A percentile compares a stretch with the other conserved stretches of the same genome.
phyloP scores from a whole-genome alignment of 2,113 vertebrate genomes.

The Tychaedon coryphoeus region DNA sequence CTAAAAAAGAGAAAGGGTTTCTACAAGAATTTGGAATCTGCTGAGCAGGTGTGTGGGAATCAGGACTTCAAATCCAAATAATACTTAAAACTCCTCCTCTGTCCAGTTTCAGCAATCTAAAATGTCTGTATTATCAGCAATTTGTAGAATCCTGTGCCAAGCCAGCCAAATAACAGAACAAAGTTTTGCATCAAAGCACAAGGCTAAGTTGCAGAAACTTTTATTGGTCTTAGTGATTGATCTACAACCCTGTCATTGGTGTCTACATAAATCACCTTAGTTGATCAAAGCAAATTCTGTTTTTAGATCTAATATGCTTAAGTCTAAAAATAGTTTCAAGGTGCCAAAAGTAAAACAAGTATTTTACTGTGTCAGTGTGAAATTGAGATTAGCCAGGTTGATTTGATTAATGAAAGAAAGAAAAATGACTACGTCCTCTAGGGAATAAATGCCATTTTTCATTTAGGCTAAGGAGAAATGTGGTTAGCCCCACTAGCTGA shows the following conservation, averaged over 20 bases:
- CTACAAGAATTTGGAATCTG: neutral
- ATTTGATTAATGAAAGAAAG: neutral
- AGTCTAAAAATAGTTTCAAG: neutral
- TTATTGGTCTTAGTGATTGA: neutral
- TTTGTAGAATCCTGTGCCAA: neutral
- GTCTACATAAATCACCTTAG: neutral
- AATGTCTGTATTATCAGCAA: neutral
- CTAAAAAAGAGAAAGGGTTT: neutral
- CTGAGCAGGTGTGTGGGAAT: neutral
- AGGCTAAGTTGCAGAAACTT: neutral
- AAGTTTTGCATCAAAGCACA: neutral
- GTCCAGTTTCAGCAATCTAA: neutral
- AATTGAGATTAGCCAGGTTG: neutral
- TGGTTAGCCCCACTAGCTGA: neutral
- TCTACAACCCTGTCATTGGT: neutral
- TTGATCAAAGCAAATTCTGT: neutral
- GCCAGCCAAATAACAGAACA: neutral
- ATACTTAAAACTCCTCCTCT: neutral
- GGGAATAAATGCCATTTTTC: neutral
- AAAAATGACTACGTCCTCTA: accelerated
- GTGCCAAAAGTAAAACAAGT: neutral
- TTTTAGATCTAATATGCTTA: neutral
- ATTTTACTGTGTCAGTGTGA: neutral
- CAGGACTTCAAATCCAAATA: neutral
- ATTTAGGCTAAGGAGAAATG: neutral